These are phyloP conservation scores for Colletes gigas DNA, from an alignment of 1,140 invertebrate species.

Conservation along the genomic window DNA sequence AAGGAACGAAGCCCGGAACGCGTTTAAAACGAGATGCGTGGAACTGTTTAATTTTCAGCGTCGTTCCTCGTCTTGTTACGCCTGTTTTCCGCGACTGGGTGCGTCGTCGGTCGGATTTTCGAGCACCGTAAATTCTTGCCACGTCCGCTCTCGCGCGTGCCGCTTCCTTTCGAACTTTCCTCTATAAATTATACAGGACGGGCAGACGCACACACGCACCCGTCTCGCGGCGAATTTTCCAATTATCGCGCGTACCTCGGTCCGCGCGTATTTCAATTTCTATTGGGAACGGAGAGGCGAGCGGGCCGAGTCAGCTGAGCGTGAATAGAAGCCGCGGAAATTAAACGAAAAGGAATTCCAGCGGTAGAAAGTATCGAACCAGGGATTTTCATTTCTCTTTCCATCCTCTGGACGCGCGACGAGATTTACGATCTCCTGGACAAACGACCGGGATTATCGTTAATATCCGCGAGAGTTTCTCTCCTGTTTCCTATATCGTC, in stretches of 20 bases:
- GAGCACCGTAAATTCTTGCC: neutral
- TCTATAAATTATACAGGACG: neutral
- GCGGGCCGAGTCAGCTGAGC: neutral
- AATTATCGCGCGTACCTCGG: neutral
- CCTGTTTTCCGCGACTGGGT: neutral
- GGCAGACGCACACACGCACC: neutral
- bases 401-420: neutral
- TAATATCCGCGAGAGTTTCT: conserved; percentile 21
- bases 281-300: neutral
- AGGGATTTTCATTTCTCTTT: conserved; percentile 34
- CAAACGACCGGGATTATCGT: conserved; percentile 4
- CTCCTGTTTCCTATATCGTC: neutral
- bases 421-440: conserved; percentile 35
- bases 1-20: no score
- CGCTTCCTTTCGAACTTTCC: conserved; percentile 21
- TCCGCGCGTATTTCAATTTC: no score
- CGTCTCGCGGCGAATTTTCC: conserved; percentile 1
- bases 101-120: neutral
- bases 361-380: conserved; percentile 33
- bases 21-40: neutral
- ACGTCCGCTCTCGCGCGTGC: neutral
- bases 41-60: neutral
- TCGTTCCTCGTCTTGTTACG: neutral
- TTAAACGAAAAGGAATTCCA: conserved; percentile 31
- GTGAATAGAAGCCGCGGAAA: conserved; percentile 12